Base-by-base conservation (phyloP, 1,140 invertebrate genomes). In the Drosophila truncata region DNA sequence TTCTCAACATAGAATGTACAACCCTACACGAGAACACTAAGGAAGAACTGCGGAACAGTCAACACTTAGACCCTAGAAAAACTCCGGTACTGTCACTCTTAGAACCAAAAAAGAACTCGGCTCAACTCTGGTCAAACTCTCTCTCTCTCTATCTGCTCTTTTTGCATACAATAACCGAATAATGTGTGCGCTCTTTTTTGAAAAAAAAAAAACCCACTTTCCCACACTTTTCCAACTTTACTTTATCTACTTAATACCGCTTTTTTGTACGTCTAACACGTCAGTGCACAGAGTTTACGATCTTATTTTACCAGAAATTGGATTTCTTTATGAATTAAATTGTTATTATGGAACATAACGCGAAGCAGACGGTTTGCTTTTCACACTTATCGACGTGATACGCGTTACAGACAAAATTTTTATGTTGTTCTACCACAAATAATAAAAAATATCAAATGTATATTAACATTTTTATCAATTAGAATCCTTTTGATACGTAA, bases 381-480 rank as follows among this genome's bases (percentile, higher is more conserved):
- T 3, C 8, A 23, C 27, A 33, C 23, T 35, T 35, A 23, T 54
- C 31, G 13, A 35, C 50, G 50, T 23, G 50, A 54, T 54, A 23
- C 18, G 50, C 31, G 50, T 10, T 25, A 35, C 33, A 55, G 52
- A 23, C 33, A 0, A 23, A 55, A 25, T 37, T 55, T n/a, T 37
- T 55, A 55, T 55, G 52, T 55, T 54, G 52, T 54, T 54, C 52
- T 54, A 54, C 52, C 52, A 54, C 50, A 54, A 54, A n/a, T 54
- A 54, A 16, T 33, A 8, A 20, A 35, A 54, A 35, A 33, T 35
- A 35, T 54, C 13, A 33, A 54, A 35, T 54, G 13, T 54, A 54
- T 54, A 35, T 54, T 16, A 35, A 14, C 2, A 23, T 54, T 20
- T 23, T 23, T 23, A 35, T 23, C 0, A 35, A 54, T 35, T 35